Evolutionary conservation across 2,797 vertebrate genomes (phyloP), one percentile per base, ranked within the genome.

Genomic region (Microctenopoma lineatum): DNA sequence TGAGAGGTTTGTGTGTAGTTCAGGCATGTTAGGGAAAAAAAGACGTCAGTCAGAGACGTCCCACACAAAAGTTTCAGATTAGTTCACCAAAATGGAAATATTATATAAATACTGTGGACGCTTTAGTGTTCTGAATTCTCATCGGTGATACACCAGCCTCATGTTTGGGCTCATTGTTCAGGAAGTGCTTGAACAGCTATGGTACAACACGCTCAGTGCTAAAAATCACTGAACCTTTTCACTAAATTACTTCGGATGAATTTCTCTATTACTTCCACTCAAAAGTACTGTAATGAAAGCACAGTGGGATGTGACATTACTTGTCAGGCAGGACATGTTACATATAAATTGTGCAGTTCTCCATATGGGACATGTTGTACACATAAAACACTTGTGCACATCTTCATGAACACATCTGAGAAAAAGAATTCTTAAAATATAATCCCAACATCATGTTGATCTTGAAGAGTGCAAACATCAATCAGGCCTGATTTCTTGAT

Each of bases 301-400:
- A 18, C 7, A 48, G 18, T 16, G 36, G 53, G 63, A 67, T 63
- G 54, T 50, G 55, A 58, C 32, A 25, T 26, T 8, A 65, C 77
- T 45, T n/a, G 29, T 70, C 34, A 34, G 57, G 47, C 34, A 38
- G 21, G 36, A 29, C 15, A 2, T 53, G 4, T 41, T 18, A 5
- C 26, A 6, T 8, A 16, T 58, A 5, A 3, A 47, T 11, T 32
- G 45, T 73, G 51, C 58, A 77, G 56, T 58, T 82, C 59, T 70
- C 53, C 11, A 26, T 13, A 34, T 34, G 32, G 32, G 32, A 34
- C 7, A 9, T 7, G 29, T 32, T 5, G 27, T 7, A 4, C 0
- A 39, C 18, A 41, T 46, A n/a, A 65, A 16, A 16, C 7, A 45
- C 7, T 45, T 45, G 16, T 45, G 34, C 13, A 56, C 5, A 21